phyloP scores from a whole-genome alignment of 2,113 vertebrate species.

The Pseudolaguvia tuberculata region DNA sequence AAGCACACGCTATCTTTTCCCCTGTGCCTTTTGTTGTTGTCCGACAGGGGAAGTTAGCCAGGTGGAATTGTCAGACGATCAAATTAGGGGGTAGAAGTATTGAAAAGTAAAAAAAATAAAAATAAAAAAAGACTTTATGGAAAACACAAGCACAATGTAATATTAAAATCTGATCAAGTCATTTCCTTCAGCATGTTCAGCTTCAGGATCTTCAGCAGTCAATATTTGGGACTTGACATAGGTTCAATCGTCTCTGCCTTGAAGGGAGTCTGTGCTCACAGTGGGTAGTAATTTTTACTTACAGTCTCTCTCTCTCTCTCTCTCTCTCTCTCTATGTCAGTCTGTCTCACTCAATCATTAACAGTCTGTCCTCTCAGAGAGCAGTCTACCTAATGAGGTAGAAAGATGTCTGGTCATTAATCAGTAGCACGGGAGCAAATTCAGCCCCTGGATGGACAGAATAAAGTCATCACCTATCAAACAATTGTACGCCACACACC shows the following conservation, averaged over 20 bases:
- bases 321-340: background rate
- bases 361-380: constrained; percentile 21
- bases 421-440: constrained; percentile 55
- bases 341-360: constrained; percentile 7
- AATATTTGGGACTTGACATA: background rate
- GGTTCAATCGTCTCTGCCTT: constrained; percentile 9
- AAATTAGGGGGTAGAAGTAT: background rate
- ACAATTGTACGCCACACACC: constrained; percentile 24
- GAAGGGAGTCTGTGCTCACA: constrained; percentile 11
- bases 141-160: background rate
- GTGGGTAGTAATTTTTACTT: constrained; percentile 23
- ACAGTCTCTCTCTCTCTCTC: background rate
- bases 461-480: constrained; percentile 67
- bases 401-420: constrained; percentile 45
- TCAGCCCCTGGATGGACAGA: constrained; percentile 29
- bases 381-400: constrained; percentile 49
- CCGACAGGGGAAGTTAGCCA: background rate
- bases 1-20: background rate
- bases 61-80: background rate
- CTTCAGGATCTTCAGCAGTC: background rate
- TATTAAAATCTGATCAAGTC: background rate
- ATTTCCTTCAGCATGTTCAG: background rate
- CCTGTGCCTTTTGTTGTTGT: no score
- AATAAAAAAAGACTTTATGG: background rate
- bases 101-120: background rate